phyloP scores from a whole-genome alignment of 2,113 vertebrate species.

The Alexandromys fortis region DNA sequence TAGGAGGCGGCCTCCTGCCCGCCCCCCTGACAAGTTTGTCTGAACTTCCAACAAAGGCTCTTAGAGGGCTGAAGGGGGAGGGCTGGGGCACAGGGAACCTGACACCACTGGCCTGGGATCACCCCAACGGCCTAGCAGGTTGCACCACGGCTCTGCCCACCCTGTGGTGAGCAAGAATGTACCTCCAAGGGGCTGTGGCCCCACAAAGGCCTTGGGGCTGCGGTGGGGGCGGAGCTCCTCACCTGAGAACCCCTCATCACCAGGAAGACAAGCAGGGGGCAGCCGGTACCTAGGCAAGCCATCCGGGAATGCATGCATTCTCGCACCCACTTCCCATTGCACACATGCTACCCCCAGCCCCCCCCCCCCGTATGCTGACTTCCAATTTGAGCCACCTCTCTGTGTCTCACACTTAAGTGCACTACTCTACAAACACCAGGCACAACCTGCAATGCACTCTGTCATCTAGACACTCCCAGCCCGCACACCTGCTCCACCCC shows the following conservation, averaged over 20 bases:
- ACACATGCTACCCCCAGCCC: neutral
- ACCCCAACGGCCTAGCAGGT: conserved; percentile 56
- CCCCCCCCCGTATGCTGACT: neutral
- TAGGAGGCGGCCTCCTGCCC: conserved; percentile 74
- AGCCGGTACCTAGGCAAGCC: neutral
- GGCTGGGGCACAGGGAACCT: conserved; percentile 67
- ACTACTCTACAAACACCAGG: neutral
- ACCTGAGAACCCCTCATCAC: neutral
- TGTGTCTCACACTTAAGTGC: neutral
- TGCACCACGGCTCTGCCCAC: conserved; percentile 58
- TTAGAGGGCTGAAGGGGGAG: conserved; percentile 68
- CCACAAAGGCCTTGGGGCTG: conserved; percentile 39
- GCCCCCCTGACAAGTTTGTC: conserved; percentile 73
- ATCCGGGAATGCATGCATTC: neutral
- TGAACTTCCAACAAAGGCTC: conserved; percentile 76
- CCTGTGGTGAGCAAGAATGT: conserved; percentile 80
- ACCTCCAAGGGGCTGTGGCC: conserved; percentile 60
- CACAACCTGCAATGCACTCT: neutral
- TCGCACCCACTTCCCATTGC: neutral
- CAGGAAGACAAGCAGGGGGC: neutral
- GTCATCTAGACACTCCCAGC: neutral
- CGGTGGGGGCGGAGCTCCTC: neutral
- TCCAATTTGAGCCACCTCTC: neutral
- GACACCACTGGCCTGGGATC: conserved; percentile 70
- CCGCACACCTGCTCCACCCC: neutral